Evolutionary conservation across 2,797 vertebrate genomes (phyloP), one percentile per base, ranked within the genome.

Genomic region (Sparus aurata): DNA sequence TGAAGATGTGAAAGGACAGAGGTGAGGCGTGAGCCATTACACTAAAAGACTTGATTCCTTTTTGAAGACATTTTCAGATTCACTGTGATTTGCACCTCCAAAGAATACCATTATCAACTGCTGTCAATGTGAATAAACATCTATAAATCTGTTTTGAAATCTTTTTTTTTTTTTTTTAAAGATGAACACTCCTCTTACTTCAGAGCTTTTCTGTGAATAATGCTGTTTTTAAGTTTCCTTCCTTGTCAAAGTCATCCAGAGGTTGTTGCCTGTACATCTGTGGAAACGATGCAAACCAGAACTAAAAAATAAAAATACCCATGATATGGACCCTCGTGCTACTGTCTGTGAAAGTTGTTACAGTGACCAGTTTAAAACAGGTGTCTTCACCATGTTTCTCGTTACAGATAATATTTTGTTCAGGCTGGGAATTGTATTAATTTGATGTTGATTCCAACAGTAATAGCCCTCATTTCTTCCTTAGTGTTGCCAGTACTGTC

Each of bases 401-500:
- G 3, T 18, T 49, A 12, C 16, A 18, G 41, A 54, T 60, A 5
- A 22, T 5, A 4, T 43, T 23, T 46, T 3, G 11, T 12, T 5
- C 15, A 60, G 22, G 41, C 12, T 18, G 2, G n/a, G 22, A 47
- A 34, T 13, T 38, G 9, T 5, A 30, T 47, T 3, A 1, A 20
- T 46, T 2, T 49, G 53, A 47, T 22, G 20, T 52, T n/a, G 4
- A 46, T 12, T 1, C 12, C 9, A 45, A 23, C 25, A 52, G 6
- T 69, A 46, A 65, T 22, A 16, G 13, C 23, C 41, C 25, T 49
- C 30, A 0, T 69, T 58, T 70, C 80, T 38, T 73, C 76, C 57
- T 41, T 79, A 99, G 98, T 9, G 98, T 99, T 5, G 98, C 98
- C 77, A 99, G 98, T 80, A 99, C 98, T 0, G 98, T 98, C 85